Conservation (phyloP, 1,140 invertebrate genomes). For the Heliconius congener region DNA sequence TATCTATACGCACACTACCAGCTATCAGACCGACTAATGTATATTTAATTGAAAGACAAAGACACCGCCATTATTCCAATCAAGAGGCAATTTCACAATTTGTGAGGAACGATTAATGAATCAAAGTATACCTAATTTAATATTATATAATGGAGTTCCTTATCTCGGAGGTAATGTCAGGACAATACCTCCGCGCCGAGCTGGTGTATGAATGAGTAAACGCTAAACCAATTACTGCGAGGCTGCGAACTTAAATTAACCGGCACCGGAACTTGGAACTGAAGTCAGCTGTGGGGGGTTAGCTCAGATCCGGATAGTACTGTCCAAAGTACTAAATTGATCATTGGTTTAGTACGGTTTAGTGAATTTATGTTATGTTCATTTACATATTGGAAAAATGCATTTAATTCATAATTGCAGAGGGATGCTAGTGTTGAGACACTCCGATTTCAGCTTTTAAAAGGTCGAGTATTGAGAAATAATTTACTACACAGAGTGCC, state of each 20-base stretch:
- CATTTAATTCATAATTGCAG: too few species aligned
- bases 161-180: conserved; percentile 32
- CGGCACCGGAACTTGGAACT: conserved; percentile 3
- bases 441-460: too few species aligned
- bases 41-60: conserved; percentile 41
- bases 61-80: conserved; percentile 27
- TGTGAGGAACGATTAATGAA: conserved; percentile 40
- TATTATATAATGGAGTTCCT: conserved; percentile 43
- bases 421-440: too few species aligned
- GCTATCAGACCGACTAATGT: conserved; percentile 9
- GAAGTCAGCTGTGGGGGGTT: neutral
- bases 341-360: neutral
- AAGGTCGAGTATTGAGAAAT: too few species aligned
- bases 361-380: neutral
- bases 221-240: conserved; percentile 46
- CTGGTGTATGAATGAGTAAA: conserved; percentile 45
- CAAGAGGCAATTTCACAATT: conserved; percentile 36
- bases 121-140: conserved; percentile 42
- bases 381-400: neutral
- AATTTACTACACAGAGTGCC: too few species aligned
- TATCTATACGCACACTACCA: neutral
- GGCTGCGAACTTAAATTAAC: conserved; percentile 51
- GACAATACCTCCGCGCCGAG: conserved; percentile 36
- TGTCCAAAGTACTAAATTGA: neutral
- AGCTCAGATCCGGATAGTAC: conserved; percentile 2